A percentile compares a stretch with the other conserved stretches of the same genome.
These are phyloP conservation scores for Pammene fasciana DNA, from an alignment of 2,888 invertebrate genomes.

Conservation along the genomic window DNA sequence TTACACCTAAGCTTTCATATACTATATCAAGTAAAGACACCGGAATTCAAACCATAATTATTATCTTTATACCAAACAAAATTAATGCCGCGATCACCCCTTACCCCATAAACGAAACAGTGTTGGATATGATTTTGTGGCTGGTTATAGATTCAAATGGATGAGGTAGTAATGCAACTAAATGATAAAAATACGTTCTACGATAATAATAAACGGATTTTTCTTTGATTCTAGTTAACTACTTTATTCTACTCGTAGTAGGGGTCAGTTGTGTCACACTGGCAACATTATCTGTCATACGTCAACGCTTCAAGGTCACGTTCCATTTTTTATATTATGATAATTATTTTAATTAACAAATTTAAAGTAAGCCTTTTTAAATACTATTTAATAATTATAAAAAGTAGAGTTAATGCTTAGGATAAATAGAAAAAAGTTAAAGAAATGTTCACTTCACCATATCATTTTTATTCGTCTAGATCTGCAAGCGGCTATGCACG, in stretches of 20 bases:
- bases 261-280: slow-evolving; percentile 11
- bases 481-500: neutral
- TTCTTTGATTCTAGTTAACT: neutral
- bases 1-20: too few species aligned
- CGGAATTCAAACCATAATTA: too few species aligned
- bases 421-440: neutral
- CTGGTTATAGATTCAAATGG: too few species aligned
- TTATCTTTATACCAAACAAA: too few species aligned
- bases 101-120: too few species aligned
- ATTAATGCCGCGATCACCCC: too few species aligned
- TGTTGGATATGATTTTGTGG: too few species aligned
- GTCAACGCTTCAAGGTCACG: slow-evolving; percentile 33
- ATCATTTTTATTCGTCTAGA: neutral
- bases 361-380: neutral
- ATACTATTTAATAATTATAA: neutral
- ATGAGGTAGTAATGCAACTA: too few species aligned
- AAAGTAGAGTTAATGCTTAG: neutral
- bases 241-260: slow-evolving; percentile 9
- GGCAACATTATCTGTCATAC: slow-evolving; percentile 26
- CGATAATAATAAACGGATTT: too few species aligned
- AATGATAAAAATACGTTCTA: too few species aligned
- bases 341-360: neutral
- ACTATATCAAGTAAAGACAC: too few species aligned
- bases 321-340: slow-evolving; percentile 14
- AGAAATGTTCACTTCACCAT: neutral